Conservation (phyloP, 92 coral and sea anemone species). For the Micromussa lordhowensis region DNA sequence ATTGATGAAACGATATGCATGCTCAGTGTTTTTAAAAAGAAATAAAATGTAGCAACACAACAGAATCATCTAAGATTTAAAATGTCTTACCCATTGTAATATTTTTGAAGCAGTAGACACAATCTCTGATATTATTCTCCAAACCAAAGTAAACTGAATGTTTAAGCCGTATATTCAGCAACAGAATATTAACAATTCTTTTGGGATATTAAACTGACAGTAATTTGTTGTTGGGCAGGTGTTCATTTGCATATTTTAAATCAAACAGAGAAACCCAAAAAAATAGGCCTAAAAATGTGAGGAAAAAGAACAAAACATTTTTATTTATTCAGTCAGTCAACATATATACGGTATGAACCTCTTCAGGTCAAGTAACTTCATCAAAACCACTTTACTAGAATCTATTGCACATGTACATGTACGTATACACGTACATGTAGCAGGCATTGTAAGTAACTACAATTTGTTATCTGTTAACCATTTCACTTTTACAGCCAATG, state of each 20-base stretch:
- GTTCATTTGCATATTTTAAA: slow-evolving; percentile 7
- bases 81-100: not conserved
- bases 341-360: not conserved
- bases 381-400: not conserved
- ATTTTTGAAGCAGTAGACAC: not conserved
- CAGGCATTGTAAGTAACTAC: not conserved
- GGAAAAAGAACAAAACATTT: not conserved
- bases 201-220: not conserved
- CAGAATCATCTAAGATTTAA: not conserved
- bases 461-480: not conserved
- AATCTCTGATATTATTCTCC: not conserved
- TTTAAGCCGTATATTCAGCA: not conserved
- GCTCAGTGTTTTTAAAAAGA: not conserved
- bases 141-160: not conserved
- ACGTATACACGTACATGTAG: not conserved
- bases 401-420: not conserved
- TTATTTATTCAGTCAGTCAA: not conserved
- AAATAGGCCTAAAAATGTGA: not conserved
- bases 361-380: not conserved
- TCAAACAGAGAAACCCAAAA: not conserved
- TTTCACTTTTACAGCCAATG: not conserved
- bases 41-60: not conserved
- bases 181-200: not conserved
- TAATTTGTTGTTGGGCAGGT: slow-evolving; percentile 3
- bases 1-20: not conserved